Percentiles rank a stretch among this genome's conserved stretches.
Conservation (phyloP, 2,888 invertebrate species). For the Busseola fusca region DNA sequence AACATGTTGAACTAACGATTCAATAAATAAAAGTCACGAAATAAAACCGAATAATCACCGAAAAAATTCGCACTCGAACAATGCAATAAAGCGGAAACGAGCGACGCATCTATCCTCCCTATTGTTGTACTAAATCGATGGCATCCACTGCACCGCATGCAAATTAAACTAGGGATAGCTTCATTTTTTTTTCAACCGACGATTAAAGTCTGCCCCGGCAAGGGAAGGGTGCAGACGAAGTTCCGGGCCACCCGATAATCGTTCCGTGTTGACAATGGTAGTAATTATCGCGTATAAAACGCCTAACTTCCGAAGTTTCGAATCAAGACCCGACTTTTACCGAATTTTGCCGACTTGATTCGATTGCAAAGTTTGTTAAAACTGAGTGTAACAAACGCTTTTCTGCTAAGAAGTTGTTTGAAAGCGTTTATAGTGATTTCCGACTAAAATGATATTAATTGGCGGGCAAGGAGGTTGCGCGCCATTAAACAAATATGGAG, state of each 20-base stretch:
- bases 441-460: conserved; percentile 40
- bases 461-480: conserved; percentile 30
- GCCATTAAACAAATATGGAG: conserved; percentile 39
- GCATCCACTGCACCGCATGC: conserved; percentile 70
- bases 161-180: conserved; percentile 72
- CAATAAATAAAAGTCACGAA: conserved; percentile 32
- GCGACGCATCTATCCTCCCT: conserved; percentile 59
- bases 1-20: conserved; percentile 12
- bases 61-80: conserved; percentile 53
- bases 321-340: conserved; percentile 38
- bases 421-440: conserved; percentile 53
- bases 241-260: conserved; percentile 69
- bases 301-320: conserved; percentile 60
- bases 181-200: conserved; percentile 71
- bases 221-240: conserved; percentile 62
- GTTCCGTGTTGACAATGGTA: conserved; percentile 73
- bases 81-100: conserved; percentile 58
- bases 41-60: conserved; percentile 42
- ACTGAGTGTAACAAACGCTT: conserved; percentile 35
- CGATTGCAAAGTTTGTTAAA: conserved; percentile 51
- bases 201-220: conserved; percentile 59
- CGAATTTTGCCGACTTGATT: conserved; percentile 29
- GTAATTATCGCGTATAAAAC: conserved; percentile 71
- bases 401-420: conserved; percentile 40
- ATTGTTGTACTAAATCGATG: conserved; percentile 72